Conservation (phyloP, 2,113 vertebrate genomes). For the Oceanodroma tethys region DNA sequence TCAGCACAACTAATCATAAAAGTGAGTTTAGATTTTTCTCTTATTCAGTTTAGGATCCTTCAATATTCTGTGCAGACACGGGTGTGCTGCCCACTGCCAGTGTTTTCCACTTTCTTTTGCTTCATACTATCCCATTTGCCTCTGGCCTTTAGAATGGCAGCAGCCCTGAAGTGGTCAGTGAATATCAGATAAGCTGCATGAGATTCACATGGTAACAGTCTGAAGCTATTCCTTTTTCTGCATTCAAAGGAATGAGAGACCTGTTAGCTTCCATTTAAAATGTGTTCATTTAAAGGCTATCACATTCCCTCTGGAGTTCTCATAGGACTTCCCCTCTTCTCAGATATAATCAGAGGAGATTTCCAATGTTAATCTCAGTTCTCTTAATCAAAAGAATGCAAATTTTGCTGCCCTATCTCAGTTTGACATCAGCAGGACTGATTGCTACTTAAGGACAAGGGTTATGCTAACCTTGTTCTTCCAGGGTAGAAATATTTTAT, state of each 20-base stretch:
- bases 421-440: constrained; percentile 11
- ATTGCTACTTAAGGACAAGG: background rate
- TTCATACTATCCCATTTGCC: background rate
- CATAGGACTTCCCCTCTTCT: background rate
- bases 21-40: background rate
- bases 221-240: background rate
- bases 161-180: background rate
- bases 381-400: constrained; percentile 40
- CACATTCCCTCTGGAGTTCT: background rate
- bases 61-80: background rate
- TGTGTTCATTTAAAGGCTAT: background rate
- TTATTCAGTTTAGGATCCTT: background rate
- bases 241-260: background rate
- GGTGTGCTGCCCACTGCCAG: background rate
- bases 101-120: background rate
- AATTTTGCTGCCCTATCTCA: constrained; percentile 15
- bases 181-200: background rate
- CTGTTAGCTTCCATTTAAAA: background rate
- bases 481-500: background rate
- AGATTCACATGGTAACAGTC: background rate
- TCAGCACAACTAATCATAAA: background rate
- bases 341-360: background rate
- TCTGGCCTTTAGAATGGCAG: background rate
- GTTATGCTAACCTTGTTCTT: background rate
- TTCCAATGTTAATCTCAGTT: constrained; percentile 22